phyloP scores from a whole-genome alignment of 2,888 invertebrate genomes.

The Lasioglossum villosulum region DNA sequence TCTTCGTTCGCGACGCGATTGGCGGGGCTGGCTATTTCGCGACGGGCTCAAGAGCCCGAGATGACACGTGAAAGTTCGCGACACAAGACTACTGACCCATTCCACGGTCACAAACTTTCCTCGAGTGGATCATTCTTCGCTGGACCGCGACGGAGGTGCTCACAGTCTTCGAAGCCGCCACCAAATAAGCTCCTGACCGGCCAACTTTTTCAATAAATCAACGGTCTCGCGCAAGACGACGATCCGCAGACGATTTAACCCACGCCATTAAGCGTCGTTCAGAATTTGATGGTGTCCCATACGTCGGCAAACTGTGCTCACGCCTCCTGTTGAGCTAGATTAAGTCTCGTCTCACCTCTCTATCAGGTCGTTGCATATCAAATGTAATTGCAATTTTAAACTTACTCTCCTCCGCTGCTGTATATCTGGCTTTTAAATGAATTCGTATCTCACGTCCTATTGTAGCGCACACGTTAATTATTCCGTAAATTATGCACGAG shows the following conservation, averaged over 20 bases:
- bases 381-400: background rate
- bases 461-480: background rate
- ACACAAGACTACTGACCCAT: conserved; percentile 23
- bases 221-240: conserved; percentile 30
- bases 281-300: background rate
- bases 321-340: background rate
- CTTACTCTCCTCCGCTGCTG: no score
- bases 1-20: background rate
- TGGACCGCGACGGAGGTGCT: conserved; percentile 43
- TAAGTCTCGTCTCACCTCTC: no score
- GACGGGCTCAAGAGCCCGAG: background rate
- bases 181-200: conserved; percentile 64
- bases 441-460: background rate
- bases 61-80: conserved; percentile 1
- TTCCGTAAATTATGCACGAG: background rate
- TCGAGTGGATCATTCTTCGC: conserved; percentile 44
- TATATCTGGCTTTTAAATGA: background rate
- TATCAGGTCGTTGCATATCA: no score
- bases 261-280: conserved; percentile 10
- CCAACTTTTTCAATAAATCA: conserved; percentile 73
- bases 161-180: conserved; percentile 39
- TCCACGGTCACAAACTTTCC: conserved; percentile 47
- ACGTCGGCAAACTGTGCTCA: background rate
- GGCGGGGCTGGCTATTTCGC: background rate
- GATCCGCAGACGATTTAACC: conserved; percentile 65